Base-by-base conservation (phyloP, 2,797 vertebrate species). In the Myoxocephalus aenaeus region DNA sequence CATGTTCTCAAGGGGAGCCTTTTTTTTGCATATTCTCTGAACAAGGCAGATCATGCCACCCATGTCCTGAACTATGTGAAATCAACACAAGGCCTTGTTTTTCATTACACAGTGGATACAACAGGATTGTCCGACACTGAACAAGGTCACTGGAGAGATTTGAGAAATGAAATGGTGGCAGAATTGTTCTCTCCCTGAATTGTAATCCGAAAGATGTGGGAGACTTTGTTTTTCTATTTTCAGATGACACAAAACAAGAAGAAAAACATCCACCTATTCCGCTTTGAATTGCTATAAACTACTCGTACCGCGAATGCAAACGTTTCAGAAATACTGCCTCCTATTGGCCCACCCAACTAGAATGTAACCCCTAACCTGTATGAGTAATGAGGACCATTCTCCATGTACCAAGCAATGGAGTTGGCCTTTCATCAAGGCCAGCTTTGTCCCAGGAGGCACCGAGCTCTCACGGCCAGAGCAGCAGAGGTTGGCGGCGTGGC, bases 391-490 rank as follows among this genome's bases (percentile, higher is more conserved):
- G 80, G 66, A 50, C 42, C 77, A 53, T 74, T 88, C 80, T 84
- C 51, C 34, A 77, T 65, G 78, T 48, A 58, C 73, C 7, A 77
- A 70, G 70, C 73, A 40, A 17, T 59, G 58, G 68, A 34, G 62
- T 70, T 62, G 77, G 68, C 18, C 79, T 83, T 14, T 89, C 77
- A 88, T 92, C 86, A 92, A 92, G 81, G 86, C 68, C 34, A 69
- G 66, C 88, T 88, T 91, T 92, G 89, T 91, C 89, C 82, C 83
- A 40, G 25, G 82, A 84, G 89, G 81, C 70, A 75, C 13, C 5
- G 14, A 40, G 75, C 75, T 87, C 81, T 84, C 71, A 83, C 25
- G 74, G 72, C 75, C 14, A 6, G 75, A 75, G 75, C 29, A 59
- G 79, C 48, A 72, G 70, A 85, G 76, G 83, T 86, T 84, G 85